Percentiles rank a stretch among this genome's conserved stretches.
These are phyloP conservation scores for Lepidurus apus DNA, from an alignment of 1,140 invertebrate species.

Conservation along the genomic window DNA sequence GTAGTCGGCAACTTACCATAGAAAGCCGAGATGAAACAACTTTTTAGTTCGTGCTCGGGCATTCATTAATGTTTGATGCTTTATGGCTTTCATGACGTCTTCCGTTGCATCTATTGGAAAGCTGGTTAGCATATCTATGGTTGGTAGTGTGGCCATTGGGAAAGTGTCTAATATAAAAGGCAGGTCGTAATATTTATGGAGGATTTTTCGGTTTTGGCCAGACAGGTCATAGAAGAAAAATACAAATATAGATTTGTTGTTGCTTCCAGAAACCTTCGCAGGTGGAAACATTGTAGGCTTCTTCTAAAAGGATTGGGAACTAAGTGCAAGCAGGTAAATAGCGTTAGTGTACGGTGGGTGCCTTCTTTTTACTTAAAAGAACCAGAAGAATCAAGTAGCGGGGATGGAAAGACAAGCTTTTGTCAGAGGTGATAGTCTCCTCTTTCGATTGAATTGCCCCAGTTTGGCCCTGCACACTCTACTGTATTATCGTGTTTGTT, in stretches of 20 bases:
- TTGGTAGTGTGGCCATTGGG: neutral
- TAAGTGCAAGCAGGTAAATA: neutral
- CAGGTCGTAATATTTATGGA: neutral
- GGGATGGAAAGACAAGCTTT: too few relatives aligned
- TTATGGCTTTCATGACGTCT: neutral
- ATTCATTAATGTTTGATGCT: neutral
- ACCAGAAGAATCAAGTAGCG: neutral
- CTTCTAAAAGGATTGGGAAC: conserved; percentile 19
- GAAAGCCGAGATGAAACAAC: neutral
- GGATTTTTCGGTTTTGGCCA: neutral
- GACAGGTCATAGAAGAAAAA: neutral
- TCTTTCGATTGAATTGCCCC: too few relatives aligned
- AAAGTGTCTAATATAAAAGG: neutral
- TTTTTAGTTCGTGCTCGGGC: neutral
- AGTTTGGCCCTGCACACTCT: too few relatives aligned
- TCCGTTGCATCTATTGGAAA: neutral
- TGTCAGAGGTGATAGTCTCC: too few relatives aligned
- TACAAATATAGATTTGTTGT: conserved; percentile 22
- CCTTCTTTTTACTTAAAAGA: neutral
- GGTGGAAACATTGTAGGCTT: neutral
- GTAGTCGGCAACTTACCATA: neutral
- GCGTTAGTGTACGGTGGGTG: neutral
- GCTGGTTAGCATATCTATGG: neutral
- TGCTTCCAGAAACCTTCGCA: conserved; percentile 1
- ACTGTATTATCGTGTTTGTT: too few relatives aligned